Evolutionary conservation across 2,888 invertebrate species (phyloP), one percentile per base, ranked within the genome.

Genomic region (Allophyes oxyacanthae): DNA sequence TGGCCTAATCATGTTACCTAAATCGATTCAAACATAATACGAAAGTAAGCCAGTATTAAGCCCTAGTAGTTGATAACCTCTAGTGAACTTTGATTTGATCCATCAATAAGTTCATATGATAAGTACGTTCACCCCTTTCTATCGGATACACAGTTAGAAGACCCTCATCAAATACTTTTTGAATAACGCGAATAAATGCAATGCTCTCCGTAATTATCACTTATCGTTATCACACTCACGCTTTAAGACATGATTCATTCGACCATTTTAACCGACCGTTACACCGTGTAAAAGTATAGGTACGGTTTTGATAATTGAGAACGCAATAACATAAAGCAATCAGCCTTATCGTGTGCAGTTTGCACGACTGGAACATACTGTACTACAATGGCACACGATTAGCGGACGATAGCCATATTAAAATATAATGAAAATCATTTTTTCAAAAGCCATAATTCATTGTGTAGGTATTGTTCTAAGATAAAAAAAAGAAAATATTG

Each of bases 311-410:
- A 59, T 72, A 73, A 72, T 65, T 51, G 53, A 51, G 63, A 72
- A 74, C 59, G 63, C 45, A 56, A 66, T 73, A 74, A 70, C 74
- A 72, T 63, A 70, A 53, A 62, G 52, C 49, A 73, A 73, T 71
- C 57, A 54, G 33, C 26, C 32, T 72, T 73, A 73, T 72, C 74
- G 65, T 30, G 36, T 41, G 14, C 43, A 52, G 65, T 66, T 44
- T 48, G 52, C 48, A 52, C 58, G 44, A 30, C 58, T 52, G 52
- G 51, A 66, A 41, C 10, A 28, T 13, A 36, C 57, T 57, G 9
- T 20, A 34, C 33, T 48, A 54, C 25, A 54, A 57, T 45, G 13
- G 13, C 52, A 41, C 36, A 64, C 64, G 46, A 69, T 52, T 57
- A 56, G 28, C 37, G 33, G 46, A 37, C 44, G 15, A 53, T 28